Evolutionary conservation across 2,113 vertebrate genomes (phyloP).

Genomic region (Isichthys henryi): DNA sequence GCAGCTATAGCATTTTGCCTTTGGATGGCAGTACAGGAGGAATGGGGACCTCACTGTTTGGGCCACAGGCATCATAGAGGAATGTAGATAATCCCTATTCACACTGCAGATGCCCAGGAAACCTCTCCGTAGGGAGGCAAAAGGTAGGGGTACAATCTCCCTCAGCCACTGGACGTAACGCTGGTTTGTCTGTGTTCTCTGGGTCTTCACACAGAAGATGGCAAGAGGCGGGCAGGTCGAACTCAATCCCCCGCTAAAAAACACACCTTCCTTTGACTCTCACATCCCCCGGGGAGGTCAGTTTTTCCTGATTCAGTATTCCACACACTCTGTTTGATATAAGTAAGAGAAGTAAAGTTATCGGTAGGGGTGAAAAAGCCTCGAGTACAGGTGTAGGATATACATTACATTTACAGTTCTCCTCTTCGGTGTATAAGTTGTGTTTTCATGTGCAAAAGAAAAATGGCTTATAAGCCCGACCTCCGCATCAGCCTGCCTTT

Average conservation of each 20-base stretch:
- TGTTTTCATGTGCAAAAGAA: constrained; percentile 59
- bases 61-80: not conserved
- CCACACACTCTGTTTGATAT: constrained; percentile 52
- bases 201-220: not conserved
- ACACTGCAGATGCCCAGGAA: not conserved
- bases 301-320: constrained; percentile 60
- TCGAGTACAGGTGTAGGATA: constrained; percentile 43
- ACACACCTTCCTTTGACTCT: not conserved
- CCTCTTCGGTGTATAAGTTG: constrained; percentile 46
- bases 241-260: not conserved
- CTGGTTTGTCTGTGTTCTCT: not conserved
- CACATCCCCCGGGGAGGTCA: constrained; percentile 43
- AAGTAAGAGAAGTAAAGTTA: constrained; percentile 51
- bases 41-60: not conserved
- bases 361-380: constrained; percentile 44
- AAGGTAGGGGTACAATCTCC: not conserved
- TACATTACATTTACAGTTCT: constrained; percentile 20
- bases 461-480: constrained; percentile 59
- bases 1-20: not conserved
- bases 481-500: constrained; percentile 54
- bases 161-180: not conserved
- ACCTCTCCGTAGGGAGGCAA: not conserved
- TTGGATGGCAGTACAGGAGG: not conserved
- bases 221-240: not conserved
- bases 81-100: not conserved